A percentile compares a stretch with the other conserved stretches of the same genome.
Conservation (phyloP, 37 sponge, comb jelly and placozoan species). For the Halichondria panicea region DNA sequence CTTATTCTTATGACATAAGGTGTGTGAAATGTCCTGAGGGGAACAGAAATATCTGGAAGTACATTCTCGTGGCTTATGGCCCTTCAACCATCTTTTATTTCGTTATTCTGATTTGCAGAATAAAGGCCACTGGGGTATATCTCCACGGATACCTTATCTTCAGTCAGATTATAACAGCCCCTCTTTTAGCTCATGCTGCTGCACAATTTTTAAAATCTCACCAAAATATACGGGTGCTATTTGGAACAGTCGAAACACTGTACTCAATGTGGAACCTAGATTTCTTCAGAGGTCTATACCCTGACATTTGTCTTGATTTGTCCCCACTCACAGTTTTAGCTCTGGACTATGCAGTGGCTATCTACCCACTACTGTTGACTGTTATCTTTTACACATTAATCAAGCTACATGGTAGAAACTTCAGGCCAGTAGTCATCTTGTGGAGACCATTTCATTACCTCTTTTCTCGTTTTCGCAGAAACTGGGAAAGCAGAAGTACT, state of each 20-base stretch:
- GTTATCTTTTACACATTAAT: background rate
- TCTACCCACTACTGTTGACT: conserved; percentile 8
- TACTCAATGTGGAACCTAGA: conserved; percentile 37
- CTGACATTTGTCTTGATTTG: conserved; percentile 1
- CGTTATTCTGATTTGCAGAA: conserved; percentile 43
- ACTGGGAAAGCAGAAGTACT: conserved; percentile 28
- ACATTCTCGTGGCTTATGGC: conserved; percentile 3
- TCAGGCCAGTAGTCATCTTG: background rate
- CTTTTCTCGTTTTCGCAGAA: conserved; percentile 4
- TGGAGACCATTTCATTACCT: conserved; percentile 9
- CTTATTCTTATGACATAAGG: conserved; percentile 28
- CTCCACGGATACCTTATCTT: conserved; percentile 56
- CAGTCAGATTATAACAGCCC: conserved; percentile 38
- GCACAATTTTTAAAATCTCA: background rate
- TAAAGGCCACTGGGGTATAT: conserved; percentile 32
- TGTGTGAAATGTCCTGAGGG: conserved; percentile 3
- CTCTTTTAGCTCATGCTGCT: background rate
- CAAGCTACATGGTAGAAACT: background rate
- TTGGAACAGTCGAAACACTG: background rate
- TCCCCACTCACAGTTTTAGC: background rate
- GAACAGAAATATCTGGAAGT: background rate
- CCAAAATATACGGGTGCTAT: background rate
- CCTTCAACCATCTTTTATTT: conserved; percentile 56
- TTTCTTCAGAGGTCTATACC: conserved; percentile 6
- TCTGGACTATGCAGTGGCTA: conserved; percentile 13